Evolutionary conservation across 1,140 invertebrate genomes (phyloP), one percentile per base, ranked within the genome.

Genomic region (Microvelia longipes): DNA sequence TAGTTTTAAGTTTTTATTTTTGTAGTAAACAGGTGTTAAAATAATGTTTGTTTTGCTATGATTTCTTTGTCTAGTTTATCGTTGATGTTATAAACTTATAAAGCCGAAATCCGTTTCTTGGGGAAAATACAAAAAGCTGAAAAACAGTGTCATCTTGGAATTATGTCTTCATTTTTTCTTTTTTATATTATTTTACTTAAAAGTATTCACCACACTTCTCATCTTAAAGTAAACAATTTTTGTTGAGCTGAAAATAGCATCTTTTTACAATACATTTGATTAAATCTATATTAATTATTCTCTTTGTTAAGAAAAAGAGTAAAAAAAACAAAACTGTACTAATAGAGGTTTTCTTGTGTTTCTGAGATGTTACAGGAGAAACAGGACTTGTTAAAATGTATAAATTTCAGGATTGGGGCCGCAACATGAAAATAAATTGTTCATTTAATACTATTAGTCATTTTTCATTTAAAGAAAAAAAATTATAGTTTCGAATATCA

Each of bases 331-430:
- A 25, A 61, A 71, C 50, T 35, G 65, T 69, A 72, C 69, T 73
- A 74, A 73, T 74, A 69, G 70, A 68, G 68, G 30, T 25, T 67
- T 72, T 73, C 73, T 67, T 74, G 66, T 74, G 73, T 73, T 74
- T 74, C 72, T 74, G 73, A 74, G 73, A 74, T 74, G 73, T 74
- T 74, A 66, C 73, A 74, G 73, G 72, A 70, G 30, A 30, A 66
- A 68, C 63, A 30, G 28, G 26, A 70, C 24, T 24, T 67, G 26
- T 68, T 69, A 66, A 65, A 30, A 68, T 68, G 61, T 66, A 65
- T 69, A 68, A 67, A 60, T 69, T 64, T 61, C 68, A 50, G 67
- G 62, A 29, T 68, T 67, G 27, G 62, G 69, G 66, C 61, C 61
- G 68, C 29, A 50, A 62, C 25, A 13, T 26, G 1, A 61, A 61